A percentile compares a stretch with the other conserved stretches of the same genome.
These are phyloP conservation scores for Chionodraco myersi DNA, from an alignment of 2,113 vertebrate species.

Conservation along the genomic window DNA sequence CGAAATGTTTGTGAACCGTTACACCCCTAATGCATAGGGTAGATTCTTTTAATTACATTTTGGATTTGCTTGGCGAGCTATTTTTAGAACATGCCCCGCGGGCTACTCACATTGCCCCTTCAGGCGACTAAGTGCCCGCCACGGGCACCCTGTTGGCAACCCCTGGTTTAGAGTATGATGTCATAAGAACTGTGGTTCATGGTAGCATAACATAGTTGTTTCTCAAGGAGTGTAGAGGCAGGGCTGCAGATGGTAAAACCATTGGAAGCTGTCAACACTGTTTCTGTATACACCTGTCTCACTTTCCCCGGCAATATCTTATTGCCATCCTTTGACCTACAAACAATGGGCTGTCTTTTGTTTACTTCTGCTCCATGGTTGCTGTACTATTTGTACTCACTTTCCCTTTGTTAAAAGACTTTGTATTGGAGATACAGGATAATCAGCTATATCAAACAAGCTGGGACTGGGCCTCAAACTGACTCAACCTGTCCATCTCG, in stretches of 20 bases:
- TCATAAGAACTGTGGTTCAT: no score
- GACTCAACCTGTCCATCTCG: slow-evolving; percentile 41
- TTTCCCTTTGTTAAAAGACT: slow-evolving; percentile 1
- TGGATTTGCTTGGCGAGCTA: no score
- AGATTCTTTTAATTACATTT: no score
- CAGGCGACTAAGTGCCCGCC: no score
- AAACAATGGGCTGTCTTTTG: not conserved
- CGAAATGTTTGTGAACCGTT: no score
- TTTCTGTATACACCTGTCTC: slow-evolving; percentile 7
- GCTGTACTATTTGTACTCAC: slow-evolving; percentile 8
- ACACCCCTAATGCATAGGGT: no score
- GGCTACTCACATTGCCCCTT: no score
- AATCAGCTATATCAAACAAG: slow-evolving; percentile 56
- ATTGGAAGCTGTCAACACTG: slow-evolving; percentile 20
- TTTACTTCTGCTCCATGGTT: slow-evolving; percentile 5
- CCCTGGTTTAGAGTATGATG: no score
- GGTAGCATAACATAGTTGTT: not conserved
- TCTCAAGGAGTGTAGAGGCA: not conserved
- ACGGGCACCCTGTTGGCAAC: no score
- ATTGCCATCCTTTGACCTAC: slow-evolving; percentile 13
- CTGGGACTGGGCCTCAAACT: slow-evolving; percentile 43
- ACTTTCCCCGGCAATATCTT: slow-evolving; percentile 20
- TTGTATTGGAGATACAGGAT: slow-evolving; percentile 32
- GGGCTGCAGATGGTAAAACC: slow-evolving; percentile 7
- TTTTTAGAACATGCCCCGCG: no score